phyloP scores from a whole-genome alignment of 2,113 vertebrate species.

The Grammomys surdaster region DNA sequence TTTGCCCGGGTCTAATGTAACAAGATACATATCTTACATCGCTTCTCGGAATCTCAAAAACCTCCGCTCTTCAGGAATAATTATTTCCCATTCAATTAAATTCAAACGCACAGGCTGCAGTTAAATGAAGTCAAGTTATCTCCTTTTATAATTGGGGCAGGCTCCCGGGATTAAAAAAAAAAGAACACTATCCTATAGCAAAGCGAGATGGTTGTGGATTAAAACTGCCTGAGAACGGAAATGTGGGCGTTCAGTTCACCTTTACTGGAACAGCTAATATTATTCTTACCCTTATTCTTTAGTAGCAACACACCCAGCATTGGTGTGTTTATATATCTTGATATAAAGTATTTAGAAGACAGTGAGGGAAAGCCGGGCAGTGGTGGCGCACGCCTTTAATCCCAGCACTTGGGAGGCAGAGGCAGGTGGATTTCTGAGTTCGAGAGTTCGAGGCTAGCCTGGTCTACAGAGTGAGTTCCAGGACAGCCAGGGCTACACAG shows the following conservation, averaged over 20 bases:
- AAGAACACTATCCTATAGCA: conserved; percentile 23
- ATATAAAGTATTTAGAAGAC: background rate
- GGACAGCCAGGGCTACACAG: too few species aligned
- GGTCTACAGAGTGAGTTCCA: too few species aligned
- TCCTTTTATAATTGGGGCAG: conserved; percentile 75
- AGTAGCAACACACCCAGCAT: background rate
- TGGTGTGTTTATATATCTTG: background rate
- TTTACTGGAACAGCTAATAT: background rate
- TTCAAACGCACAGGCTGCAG: conserved; percentile 77
- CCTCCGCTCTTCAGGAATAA: conserved; percentile 77
- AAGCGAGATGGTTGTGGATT: conserved; percentile 47
- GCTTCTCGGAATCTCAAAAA: conserved; percentile 74
- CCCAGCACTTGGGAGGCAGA: too few species aligned
- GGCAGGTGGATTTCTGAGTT: too few species aligned
- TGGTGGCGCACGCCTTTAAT: too few species aligned
- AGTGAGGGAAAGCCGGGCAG: too few species aligned
- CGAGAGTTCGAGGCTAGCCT: too few species aligned
- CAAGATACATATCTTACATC: conserved; percentile 80
- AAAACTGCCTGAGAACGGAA: conserved; percentile 29
- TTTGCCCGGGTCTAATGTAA: conserved; percentile 84
- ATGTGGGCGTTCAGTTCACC: background rate
- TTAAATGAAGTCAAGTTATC: conserved; percentile 81
- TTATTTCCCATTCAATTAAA: conserved; percentile 81
- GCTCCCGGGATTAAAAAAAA: conserved; percentile 37
- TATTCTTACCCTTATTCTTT: background rate